Evolutionary conservation across 2,113 vertebrate genomes (phyloP).

Genomic region (Salvelinus fontinalis): DNA sequence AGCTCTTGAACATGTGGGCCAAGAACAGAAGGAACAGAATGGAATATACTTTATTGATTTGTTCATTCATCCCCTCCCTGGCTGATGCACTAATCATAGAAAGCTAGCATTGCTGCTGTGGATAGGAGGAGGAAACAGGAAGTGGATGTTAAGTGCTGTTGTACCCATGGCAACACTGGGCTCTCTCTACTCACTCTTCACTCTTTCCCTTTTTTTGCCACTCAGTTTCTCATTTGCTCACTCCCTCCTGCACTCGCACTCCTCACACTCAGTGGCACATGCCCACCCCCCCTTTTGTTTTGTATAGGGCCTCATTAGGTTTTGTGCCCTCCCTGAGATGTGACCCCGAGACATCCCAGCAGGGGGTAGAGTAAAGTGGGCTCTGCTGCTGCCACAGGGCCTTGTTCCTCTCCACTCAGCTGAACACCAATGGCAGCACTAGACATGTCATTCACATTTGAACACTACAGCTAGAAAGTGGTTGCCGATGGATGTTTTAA

Average conservation of each 20-base stretch:
- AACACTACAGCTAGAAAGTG: not conserved
- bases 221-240: conserved; percentile 4
- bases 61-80: conserved; percentile 56
- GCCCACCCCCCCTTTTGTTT: not conserved
- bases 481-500: not conserved
- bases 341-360: conserved; percentile 34
- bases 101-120: conserved; percentile 16
- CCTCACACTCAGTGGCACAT: not conserved
- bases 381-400: not conserved
- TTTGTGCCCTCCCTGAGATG: conserved; percentile 1
- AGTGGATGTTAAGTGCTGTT: conserved; percentile 54
- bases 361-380: not conserved
- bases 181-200: conserved; percentile 10
- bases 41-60: conserved; percentile 54
- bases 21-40: conserved; percentile 32
- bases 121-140: conserved; percentile 57
- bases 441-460: too few relatives aligned
- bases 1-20: conserved; percentile 21
- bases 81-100: conserved; percentile 32
- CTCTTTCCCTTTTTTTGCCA: conserved; percentile 8
- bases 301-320: conserved; percentile 18
- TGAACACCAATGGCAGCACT: not conserved
- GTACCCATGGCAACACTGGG: conserved; percentile 42
- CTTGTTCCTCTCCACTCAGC: not conserved
- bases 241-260: conserved; percentile 35